phyloP scores from a whole-genome alignment of 1,140 invertebrate species.

The Chironomus striatipennis region DNA sequence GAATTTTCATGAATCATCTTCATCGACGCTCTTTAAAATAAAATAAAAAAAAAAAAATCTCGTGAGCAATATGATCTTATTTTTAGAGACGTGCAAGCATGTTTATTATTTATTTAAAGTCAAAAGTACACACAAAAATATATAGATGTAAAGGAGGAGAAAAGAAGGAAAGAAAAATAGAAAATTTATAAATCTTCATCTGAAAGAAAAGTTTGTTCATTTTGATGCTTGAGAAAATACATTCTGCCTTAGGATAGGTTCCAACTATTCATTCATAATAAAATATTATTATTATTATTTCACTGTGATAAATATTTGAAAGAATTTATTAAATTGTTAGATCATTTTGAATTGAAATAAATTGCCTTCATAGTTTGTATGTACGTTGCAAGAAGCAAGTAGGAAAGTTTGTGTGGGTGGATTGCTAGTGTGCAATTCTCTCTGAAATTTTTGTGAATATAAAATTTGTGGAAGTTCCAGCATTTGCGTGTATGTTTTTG shows the following conservation, averaged over 20 bases:
- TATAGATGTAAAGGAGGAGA: neutral
- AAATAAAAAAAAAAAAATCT: neutral
- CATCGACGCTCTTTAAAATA: neutral
- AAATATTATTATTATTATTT: slow-evolving; percentile 15
- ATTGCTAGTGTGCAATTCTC: no score
- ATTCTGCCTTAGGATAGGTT: slow-evolving; percentile 7
- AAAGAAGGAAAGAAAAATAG: no score
- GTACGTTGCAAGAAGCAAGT: neutral
- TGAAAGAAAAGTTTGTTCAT: neutral
- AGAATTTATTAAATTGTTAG: neutral
- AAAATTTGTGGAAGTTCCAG: no score
- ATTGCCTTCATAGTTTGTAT: slow-evolving; percentile 4
- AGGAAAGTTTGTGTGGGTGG: neutral
- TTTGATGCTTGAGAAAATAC: neutral
- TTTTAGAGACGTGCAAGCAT: slow-evolving; percentile 12
- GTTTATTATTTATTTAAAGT: slow-evolving; percentile 12
- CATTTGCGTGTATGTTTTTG: no score
- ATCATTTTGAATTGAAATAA: slow-evolving; percentile 10
- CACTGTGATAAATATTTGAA: neutral
- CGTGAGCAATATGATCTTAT: slow-evolving; percentile 12
- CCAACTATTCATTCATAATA: neutral
- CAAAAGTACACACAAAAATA: slow-evolving; percentile 5
- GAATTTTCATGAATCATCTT: neutral
- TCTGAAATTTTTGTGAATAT: no score
- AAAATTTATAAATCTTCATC: neutral